Percentiles rank a stretch among this genome's conserved stretches.
Evolutionary conservation across 2,113 vertebrate genomes (phyloP).

Genomic region (Lethenteron reissneri): DNA sequence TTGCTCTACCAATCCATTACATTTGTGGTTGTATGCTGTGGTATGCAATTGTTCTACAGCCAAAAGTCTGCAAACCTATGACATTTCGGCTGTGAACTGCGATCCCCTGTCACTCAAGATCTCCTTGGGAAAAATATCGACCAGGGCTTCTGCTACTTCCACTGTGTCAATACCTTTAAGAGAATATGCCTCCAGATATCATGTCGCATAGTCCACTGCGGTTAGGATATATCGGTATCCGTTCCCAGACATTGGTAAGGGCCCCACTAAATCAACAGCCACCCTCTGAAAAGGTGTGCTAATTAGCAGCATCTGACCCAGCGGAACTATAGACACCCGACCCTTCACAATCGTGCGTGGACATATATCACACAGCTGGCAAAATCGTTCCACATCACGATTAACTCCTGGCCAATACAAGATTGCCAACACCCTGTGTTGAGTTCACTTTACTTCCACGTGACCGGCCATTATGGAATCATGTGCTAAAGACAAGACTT

Average conservation of each 20-base stretch:
- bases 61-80: not conserved
- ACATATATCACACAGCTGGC: slow-evolving; percentile 7
- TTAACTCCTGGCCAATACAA: slow-evolving; percentile 9
- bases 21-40: slow-evolving; percentile 6
- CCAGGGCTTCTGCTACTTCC: slow-evolving; percentile 6
- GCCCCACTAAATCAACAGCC: slow-evolving; percentile 14
- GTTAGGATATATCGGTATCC: slow-evolving; percentile 9
- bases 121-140: slow-evolving; percentile 8
- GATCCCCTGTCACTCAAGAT: slow-evolving; percentile 5
- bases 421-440: not conserved
- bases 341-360: not conserved
- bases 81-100: slow-evolving; percentile 4
- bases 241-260: not conserved
- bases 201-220: slow-evolving; percentile 7
- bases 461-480: too few species aligned
- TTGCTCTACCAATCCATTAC: slow-evolving; percentile 7
- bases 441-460: too few species aligned
- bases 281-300: slow-evolving; percentile 13
- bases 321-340: not conserved
- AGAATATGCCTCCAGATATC: slow-evolving; percentile 4
- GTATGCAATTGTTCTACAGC: not conserved
- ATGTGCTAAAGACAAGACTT: too few species aligned
- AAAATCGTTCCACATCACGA: slow-evolving; percentile 5
- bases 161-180: slow-evolving; percentile 1
- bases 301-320: slow-evolving; percentile 7